phyloP scores from a whole-genome alignment of 92 coral and sea anemone genomes.

The Phenganax stokvisi region DNA sequence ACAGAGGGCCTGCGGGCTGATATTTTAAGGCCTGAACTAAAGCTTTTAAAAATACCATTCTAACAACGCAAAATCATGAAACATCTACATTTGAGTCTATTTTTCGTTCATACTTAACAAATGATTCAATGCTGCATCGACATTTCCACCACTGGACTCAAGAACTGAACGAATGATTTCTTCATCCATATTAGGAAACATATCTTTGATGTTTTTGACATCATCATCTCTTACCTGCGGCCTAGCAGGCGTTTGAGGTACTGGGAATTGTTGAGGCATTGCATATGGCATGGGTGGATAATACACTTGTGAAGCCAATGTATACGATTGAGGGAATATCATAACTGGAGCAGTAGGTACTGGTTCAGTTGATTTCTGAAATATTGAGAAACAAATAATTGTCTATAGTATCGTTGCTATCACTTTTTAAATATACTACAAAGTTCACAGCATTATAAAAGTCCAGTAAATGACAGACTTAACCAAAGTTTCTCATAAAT shows the following conservation, averaged over 20 bases:
- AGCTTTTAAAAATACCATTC: not conserved
- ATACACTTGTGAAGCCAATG: slow-evolving; percentile 63
- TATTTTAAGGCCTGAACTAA: no score
- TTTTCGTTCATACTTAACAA: slow-evolving; percentile 69
- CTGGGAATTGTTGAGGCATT: slow-evolving; percentile 46
- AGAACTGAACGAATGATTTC: slow-evolving; percentile 89
- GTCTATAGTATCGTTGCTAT: not conserved
- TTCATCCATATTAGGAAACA: slow-evolving; percentile 95
- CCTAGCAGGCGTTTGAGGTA: slow-evolving; percentile 32
- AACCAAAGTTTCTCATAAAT: no score
- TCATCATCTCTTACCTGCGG: slow-evolving; percentile 51
- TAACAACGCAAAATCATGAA: not conserved
- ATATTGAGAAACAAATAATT: slow-evolving; percentile 8
- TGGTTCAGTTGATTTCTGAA: slow-evolving; percentile 58
- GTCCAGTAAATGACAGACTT: not conserved
- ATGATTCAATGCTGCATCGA: slow-evolving; percentile 78
- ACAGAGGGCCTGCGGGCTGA: no score
- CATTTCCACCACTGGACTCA: slow-evolving; percentile 75
- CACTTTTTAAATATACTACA: not conserved
- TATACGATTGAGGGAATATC: slow-evolving; percentile 84
- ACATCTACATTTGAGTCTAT: not conserved
- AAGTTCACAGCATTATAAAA: not conserved
- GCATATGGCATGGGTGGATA: slow-evolving; percentile 68
- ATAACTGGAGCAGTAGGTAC: slow-evolving; percentile 68
- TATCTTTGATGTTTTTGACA: slow-evolving; percentile 77